These are phyloP conservation scores for Epizoanthus stellaris DNA, from an alignment of 92 coral and sea anemone species.

Conservation along the genomic window DNA sequence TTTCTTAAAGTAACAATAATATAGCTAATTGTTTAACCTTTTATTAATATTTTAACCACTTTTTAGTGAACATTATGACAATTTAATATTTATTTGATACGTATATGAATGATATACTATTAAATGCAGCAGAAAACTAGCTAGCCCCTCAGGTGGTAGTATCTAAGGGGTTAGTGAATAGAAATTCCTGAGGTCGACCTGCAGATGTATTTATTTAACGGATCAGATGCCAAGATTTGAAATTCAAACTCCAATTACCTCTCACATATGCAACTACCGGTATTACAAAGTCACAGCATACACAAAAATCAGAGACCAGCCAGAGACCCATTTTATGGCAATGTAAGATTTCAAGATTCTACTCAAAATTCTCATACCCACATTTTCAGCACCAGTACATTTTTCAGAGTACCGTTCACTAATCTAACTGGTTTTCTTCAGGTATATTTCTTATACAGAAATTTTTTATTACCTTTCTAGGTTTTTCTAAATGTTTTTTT, in stretches of 20 bases:
- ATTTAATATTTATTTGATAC: no score
- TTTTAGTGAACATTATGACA: no score
- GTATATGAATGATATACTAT: no score
- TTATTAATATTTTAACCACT: no score
- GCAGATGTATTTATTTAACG: not conserved
- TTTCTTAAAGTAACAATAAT: no score
- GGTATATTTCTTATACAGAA: no score
- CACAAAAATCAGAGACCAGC: not conserved
- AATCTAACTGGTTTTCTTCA: not conserved
- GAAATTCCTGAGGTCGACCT: not conserved
- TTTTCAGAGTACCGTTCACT: not conserved
- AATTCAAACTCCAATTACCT: not conserved
- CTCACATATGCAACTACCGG: not conserved
- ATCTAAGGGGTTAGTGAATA: no score
- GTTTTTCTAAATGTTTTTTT: no score
- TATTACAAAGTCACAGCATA: not conserved
- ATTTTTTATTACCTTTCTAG: no score
- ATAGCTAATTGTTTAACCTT: no score
- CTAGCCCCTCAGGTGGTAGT: no score
- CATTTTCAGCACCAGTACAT: not conserved
- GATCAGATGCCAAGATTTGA: not conserved
- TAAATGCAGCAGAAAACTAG: no score
- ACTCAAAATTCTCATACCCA: not conserved
- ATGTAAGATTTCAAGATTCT: not conserved
- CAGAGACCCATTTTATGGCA: slow-evolving; percentile 1